Conservation (phyloP, 2,113 vertebrate species). For the Thamnophis sirtalis region DNA sequence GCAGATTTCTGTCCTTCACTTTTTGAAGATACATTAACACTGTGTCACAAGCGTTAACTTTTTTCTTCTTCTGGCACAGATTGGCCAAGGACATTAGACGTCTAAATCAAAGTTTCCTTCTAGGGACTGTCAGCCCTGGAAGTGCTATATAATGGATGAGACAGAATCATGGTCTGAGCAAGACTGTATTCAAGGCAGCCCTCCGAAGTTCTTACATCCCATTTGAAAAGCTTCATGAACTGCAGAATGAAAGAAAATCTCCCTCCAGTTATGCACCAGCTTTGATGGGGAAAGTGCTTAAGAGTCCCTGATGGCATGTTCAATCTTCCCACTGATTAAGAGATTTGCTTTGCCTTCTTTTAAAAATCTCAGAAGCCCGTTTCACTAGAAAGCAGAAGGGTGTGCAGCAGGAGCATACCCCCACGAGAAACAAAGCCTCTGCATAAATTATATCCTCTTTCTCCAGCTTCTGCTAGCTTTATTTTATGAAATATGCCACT, state of each 20-base stretch:
- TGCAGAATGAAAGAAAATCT: slow-evolving; percentile 44
- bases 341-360: neutral
- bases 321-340: neutral
- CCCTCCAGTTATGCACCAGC: slow-evolving; percentile 45
- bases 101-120: slow-evolving; percentile 69
- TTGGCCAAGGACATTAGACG: slow-evolving; percentile 68
- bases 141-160: slow-evolving; percentile 67
- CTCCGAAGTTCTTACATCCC: slow-evolving; percentile 55
- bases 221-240: slow-evolving; percentile 25
- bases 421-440: neutral
- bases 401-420: neutral
- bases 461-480: neutral
- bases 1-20: slow-evolving; percentile 52
- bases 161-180: slow-evolving; percentile 63
- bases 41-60: slow-evolving; percentile 69
- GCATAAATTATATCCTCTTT: neutral
- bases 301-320: neutral
- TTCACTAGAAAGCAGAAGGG: neutral
- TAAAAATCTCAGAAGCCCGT: neutral
- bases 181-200: slow-evolving; percentile 73
- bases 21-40: slow-evolving; percentile 61
- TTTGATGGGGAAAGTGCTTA: neutral
- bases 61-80: slow-evolving; percentile 65
- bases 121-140: slow-evolving; percentile 69
- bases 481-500: neutral